Evolutionary conservation across 2,113 vertebrate species (phyloP), one percentile per base, ranked within the genome.

Genomic region (Synchiropus splendidus): DNA sequence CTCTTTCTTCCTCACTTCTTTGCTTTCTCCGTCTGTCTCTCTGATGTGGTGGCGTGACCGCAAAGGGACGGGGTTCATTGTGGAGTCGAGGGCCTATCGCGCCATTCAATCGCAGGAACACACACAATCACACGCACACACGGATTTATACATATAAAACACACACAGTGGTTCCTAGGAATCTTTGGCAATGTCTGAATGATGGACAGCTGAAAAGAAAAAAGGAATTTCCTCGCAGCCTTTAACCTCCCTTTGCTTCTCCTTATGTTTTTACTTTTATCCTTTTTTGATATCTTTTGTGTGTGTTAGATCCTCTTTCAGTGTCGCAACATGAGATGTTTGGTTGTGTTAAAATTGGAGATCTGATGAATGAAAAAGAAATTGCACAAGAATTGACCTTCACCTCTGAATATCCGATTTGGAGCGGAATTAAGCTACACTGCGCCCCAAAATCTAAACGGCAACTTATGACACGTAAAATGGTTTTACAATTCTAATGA

Each of bases 191-290:
- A 32, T n/a, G 38, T 51, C 71, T 69, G 61, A 65, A 76, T 74
- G 79, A 81, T 58, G 70, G 76, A 70, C 79, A 46, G 54, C 50
- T 72, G 61, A 79, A 81, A 79, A 36, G 72, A 67, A 36, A 58
- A 63, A 42, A 79, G 72, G 79, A 79, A 81, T 81, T 81, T 72
- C 79, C 69, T 78, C 58, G 42, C 61, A 70, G 74, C 76, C 76
- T 81, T 79, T 77, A 74, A 71, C 77, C 72, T 71, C 53, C 32
- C 70, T 74, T 39, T 39, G 39, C 48, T 52, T 44, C 41, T 15
- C 31, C 48, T 21, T 45, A 37, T 45, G 21, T 27, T 27, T 27
- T 27, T 27, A 27, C 21, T 33, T 11, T 10, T 30, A 18, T 36
- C 31, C 17, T 51, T 36, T 42, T 38, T 32, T 49, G 54, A 34